Conservation (phyloP, 2,888 invertebrate species). For the Euplagia quadripunctaria region DNA sequence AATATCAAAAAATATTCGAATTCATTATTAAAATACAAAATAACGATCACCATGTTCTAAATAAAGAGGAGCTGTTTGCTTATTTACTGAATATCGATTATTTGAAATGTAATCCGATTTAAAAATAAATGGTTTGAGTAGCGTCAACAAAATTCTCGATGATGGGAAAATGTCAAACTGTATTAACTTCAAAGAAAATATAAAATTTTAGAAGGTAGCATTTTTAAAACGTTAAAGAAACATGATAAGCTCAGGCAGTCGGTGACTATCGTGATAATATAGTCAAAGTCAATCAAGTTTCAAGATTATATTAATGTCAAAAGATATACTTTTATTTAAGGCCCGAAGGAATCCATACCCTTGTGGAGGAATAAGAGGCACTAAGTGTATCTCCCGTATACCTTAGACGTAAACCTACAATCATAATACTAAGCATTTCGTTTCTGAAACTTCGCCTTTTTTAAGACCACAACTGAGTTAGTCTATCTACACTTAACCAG, state of each 20-base stretch:
- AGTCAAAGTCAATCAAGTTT: not conserved
- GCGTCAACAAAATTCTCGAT: conserved; percentile 15
- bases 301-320: not conserved
- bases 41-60: conserved; percentile 8
- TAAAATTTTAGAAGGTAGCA: not conserved
- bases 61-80: not conserved
- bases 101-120: conserved; percentile 19
- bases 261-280: too few species aligned
- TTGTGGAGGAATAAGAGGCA: too few species aligned
- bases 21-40: conserved; percentile 38
- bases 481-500: too few species aligned
- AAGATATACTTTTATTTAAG: too few species aligned
- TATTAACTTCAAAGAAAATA: conserved; percentile 12
- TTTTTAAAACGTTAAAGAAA: not conserved
- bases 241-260: not conserved
- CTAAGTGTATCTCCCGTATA: not conserved
- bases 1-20: conserved; percentile 44
- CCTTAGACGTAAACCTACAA: too few species aligned
- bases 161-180: conserved; percentile 14
- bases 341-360: not conserved
- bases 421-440: not conserved
- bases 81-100: conserved; percentile 10
- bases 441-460: not conserved
- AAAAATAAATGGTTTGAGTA: conserved; percentile 5
- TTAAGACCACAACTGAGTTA: too few species aligned